Percentiles rank a stretch among this genome's conserved stretches.
Evolutionary conservation across 2,113 vertebrate genomes (phyloP).

Genomic region (Bettongia penicillata): DNA sequence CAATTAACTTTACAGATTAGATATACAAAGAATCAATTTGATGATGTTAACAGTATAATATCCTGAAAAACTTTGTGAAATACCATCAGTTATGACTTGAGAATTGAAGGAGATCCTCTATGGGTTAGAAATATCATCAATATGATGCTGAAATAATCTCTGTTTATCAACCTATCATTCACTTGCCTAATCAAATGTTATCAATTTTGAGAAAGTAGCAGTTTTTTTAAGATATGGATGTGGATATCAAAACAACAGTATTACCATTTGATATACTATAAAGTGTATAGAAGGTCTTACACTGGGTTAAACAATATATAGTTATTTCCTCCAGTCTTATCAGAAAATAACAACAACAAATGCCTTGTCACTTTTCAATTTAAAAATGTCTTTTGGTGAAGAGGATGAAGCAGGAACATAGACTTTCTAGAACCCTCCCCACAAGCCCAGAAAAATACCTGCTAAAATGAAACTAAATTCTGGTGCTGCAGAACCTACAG

Average conservation of each 20-base stretch:
- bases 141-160: no score
- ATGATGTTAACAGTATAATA: background rate
- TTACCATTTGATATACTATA: background rate
- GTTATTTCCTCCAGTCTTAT: background rate
- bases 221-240: background rate
- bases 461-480: no score
- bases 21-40: no score
- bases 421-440: no score
- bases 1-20: no score
- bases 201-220: background rate
- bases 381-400: background rate
- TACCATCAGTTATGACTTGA: fast-evolving
- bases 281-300: background rate
- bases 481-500: no score
- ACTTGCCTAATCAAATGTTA: background rate
- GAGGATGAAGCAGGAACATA: no score
- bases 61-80: background rate
- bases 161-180: background rate
- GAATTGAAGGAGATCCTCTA: background rate
- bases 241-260: background rate
- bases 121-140: background rate
- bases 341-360: background rate
- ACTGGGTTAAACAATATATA: background rate
- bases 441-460: no score
- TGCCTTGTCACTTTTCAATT: background rate